These are phyloP conservation scores for Zaprionus capensis DNA, from an alignment of 1,140 invertebrate genomes.

Conservation along the genomic window DNA sequence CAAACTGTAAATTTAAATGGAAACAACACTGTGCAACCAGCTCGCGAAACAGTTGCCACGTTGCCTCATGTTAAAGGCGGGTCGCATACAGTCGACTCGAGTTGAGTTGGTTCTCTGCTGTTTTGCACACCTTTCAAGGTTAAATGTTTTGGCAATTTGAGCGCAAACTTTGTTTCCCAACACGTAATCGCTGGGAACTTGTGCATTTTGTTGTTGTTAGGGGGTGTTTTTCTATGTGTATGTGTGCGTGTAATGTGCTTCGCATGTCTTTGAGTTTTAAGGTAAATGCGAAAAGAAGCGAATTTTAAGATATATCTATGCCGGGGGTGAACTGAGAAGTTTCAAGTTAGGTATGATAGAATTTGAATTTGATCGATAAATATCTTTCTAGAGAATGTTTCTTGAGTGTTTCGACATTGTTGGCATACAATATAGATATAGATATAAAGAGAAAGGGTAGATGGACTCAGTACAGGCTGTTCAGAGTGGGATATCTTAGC, in stretches of 20 bases:
- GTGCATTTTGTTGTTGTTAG: conserved; percentile 19
- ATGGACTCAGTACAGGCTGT: too few species aligned
- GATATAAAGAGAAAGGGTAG: too few species aligned
- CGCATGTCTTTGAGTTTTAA: conserved; percentile 19
- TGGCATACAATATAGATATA: too few species aligned
- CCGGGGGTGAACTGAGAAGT: conserved; percentile 5
- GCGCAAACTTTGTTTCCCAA: conserved; percentile 37
- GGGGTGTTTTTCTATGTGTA: not conserved
- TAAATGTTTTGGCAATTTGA: conserved; percentile 52
- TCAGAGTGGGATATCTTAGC: too few species aligned
- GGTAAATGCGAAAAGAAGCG: not conserved
- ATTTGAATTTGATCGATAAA: not conserved
- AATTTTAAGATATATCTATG: not conserved
- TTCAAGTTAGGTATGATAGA: not conserved
- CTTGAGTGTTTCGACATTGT: too few species aligned
- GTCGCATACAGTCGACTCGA: not conserved
- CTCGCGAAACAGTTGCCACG: not conserved
- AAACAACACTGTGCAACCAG: conserved; percentile 6
- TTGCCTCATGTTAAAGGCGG: conserved; percentile 14
- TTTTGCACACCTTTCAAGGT: conserved; percentile 58
- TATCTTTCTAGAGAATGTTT: not conserved
- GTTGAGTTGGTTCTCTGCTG: not conserved
- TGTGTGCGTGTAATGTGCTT: conserved; percentile 22
- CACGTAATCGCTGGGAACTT: conserved; percentile 45
- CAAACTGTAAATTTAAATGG: conserved; percentile 41